Evolutionary conservation across 2,888 invertebrate genomes (phyloP), one percentile per base, ranked within the genome.

Genomic region (Synanthedon vespiformis): DNA sequence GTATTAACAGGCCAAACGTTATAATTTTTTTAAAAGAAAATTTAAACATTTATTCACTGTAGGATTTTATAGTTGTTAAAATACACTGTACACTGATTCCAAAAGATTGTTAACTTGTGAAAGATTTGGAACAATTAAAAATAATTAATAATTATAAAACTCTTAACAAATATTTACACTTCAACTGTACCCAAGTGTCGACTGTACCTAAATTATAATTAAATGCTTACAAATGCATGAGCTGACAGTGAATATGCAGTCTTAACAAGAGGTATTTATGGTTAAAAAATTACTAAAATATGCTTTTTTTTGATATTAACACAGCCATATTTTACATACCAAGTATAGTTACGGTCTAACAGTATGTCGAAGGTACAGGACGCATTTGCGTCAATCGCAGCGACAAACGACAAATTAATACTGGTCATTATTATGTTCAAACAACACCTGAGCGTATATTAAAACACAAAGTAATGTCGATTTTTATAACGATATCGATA

Each of bases 251-350:
- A 11, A n/a, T 48, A 67, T 67, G 69, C 77, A 82, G 80, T 80
- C 77, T 80, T 79, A 68, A 70, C 79, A 77, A 80, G 87, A 86
- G 86, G 87, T 86, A 86, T 77, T 79, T 72, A 75, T 70, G 87
- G 87, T 85, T 80, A 65, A 67, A 61, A 65, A 65, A 18, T 16
- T 74, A 74, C 72, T 72, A 69, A 75, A 79, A 77, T 80, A 82
- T 79, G 73, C 67, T 50, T 79, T 83, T 79, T 83, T 85, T 86
- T 81, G 84, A 84, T 82, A 80, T 80, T 73, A 79, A 80, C 87
- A 86, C 87, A 86, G 86, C 86, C 86, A 84, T 82, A 73, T 78
- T 77, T 77, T 52, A 54, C 55, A 52, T 74, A 69, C 72, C 68
- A 48, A 64, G 56, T 63, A 64, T 61, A 61, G 64, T 61, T 61